Evolutionary conservation across 2,113 vertebrate species (phyloP).

Genomic region (Ictalurus furcatus): DNA sequence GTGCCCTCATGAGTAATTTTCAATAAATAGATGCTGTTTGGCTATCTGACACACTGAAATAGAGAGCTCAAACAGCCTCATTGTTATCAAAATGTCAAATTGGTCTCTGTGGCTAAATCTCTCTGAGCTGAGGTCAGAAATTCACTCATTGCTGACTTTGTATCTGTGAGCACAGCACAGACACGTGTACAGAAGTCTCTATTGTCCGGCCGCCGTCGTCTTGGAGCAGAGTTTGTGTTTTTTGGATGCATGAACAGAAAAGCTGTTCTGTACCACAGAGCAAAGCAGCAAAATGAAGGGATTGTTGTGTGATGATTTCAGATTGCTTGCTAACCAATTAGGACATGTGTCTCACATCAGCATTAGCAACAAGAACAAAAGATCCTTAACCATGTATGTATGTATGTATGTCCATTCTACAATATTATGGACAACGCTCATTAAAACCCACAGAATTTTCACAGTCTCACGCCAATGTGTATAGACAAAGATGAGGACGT

Average conservation of each 20-base stretch:
- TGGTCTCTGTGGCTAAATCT: slow-evolving; percentile 43
- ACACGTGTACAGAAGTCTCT: slow-evolving; percentile 36
- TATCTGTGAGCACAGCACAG: not conserved
- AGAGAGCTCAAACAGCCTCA: slow-evolving; percentile 17
- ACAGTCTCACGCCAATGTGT: not conserved
- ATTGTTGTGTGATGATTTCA: not conserved
- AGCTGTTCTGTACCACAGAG: slow-evolving; percentile 16
- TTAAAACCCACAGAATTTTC: not conserved
- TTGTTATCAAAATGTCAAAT: slow-evolving; percentile 43
- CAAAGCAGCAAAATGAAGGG: not conserved
- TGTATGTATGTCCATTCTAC: not conserved
- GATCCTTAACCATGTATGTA: not conserved
- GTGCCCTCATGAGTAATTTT: not conserved
- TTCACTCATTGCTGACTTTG: slow-evolving; percentile 27
- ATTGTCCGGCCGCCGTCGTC: slow-evolving; percentile 22
- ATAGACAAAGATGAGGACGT: not conserved
- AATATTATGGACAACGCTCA: not conserved
- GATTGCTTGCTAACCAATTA: not conserved
- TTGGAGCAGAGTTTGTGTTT: slow-evolving; percentile 18
- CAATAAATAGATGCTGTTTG: slow-evolving; percentile 17
- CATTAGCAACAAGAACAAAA: not conserved
- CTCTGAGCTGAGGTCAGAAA: slow-evolving; percentile 41
- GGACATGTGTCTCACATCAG: not conserved
- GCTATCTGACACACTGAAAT: not conserved
- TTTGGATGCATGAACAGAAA: slow-evolving; percentile 23